A percentile compares a stretch with the other conserved stretches of the same genome.
phyloP scores from a whole-genome alignment of 2,888 invertebrate species.

The Nudaria mundana region DNA sequence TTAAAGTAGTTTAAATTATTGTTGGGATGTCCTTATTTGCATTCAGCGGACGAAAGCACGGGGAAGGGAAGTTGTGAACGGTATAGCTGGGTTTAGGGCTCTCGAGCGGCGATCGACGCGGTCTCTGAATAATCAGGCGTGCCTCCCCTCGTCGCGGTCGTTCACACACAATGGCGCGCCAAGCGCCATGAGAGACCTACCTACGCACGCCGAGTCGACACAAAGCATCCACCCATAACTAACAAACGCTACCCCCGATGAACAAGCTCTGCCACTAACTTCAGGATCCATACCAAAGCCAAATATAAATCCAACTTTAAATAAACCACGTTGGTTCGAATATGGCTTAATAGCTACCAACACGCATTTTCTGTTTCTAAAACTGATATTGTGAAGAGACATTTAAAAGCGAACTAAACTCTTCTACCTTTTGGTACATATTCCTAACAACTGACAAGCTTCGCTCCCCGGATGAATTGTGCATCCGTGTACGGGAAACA shows the following conservation, averaged over 20 bases:
- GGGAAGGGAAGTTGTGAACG: conserved; percentile 40
- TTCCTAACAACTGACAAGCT: conserved; percentile 37
- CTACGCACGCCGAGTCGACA: conserved; percentile 68
- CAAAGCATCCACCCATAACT: conserved; percentile 71
- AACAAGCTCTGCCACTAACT: conserved; percentile 53
- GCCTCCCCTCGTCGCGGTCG: conserved; percentile 75
- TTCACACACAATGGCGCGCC: conserved; percentile 75
- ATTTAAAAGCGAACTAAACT: conserved; percentile 49
- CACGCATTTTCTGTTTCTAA: conserved; percentile 50
- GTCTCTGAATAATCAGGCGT: conserved; percentile 72
- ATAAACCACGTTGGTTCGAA: conserved; percentile 13
- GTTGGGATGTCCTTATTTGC: conserved; percentile 56
- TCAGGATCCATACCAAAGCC: conserved; percentile 25
- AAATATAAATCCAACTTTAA: conserved; percentile 37
- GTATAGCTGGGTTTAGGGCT: conserved; percentile 61
- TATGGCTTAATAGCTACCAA: conserved; percentile 14
- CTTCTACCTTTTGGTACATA: conserved; percentile 52
- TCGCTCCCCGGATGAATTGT: conserved; percentile 56
- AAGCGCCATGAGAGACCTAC: conserved; percentile 64
- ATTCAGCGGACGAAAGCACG: conserved; percentile 54
- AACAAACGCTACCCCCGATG: conserved; percentile 58
- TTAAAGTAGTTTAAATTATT: too few species aligned
- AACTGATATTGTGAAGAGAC: conserved; percentile 32
- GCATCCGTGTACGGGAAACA: conserved; percentile 61
- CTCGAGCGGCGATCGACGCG: conserved; percentile 67